Evolutionary conservation across 2,797 vertebrate species (phyloP), one percentile per base, ranked within the genome.

Genomic region (Podargus strigoides): DNA sequence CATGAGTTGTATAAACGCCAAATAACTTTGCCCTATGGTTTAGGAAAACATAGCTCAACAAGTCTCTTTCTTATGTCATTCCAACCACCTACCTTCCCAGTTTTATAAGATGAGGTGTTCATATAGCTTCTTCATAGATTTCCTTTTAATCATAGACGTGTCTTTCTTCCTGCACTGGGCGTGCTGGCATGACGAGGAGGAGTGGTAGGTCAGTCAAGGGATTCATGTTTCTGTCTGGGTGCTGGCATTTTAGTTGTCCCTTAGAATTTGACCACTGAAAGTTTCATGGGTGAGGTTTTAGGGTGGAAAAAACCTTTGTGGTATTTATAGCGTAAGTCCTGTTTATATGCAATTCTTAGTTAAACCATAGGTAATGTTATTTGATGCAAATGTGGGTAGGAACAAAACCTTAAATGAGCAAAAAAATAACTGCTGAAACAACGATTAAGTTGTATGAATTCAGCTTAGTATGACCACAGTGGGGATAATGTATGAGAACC

Each of bases 371-470:
- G 50, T 64, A 50, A 0, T 78, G 18, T 74, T 81, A 59, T 34
- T 58, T 75, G 42, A 47, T 87, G 50, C 24, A 87, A 8, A 47
- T 78, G 20, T 28, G 55, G 17, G 21, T 72, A n/a, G 56, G 56
- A 93, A 21, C 53, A 93, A 79, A 94, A 87, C 41, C 36, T 27
- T 13, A 44, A 88, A 53, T 36, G 53, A 68, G 66, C 34, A 88
- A 87, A 77, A 50, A 96, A 91, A 63, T 52, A 89, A 22, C 58
- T 84, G 76, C 77, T 81, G 92, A 81, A 81, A 53, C 34, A 39
- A 7, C 68, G 12, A 13, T 26, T 46, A 53, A 55, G 30, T 72
- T 80, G 52, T 73, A 9, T 63, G 41, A 47, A 52, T 79, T 67
- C 44, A 59, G 46, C n/a, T 24, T 49, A 7, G 4, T 49, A 37